phyloP scores from a whole-genome alignment of 2,797 vertebrate genomes.

The Cephalopachus bancanus region DNA sequence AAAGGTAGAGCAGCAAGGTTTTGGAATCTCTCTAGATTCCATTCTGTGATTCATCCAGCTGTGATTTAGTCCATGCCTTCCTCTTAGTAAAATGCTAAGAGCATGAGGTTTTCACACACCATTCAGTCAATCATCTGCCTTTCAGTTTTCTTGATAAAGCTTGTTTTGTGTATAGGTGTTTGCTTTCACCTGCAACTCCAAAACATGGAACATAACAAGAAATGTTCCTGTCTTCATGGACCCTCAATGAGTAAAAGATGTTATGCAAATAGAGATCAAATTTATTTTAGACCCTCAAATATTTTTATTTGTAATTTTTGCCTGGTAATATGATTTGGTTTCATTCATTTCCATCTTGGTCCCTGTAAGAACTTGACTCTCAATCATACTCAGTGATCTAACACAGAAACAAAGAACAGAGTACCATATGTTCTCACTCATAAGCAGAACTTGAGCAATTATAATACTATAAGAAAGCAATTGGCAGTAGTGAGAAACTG shows the following conservation, averaged over 20 bases:
- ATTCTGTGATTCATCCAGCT: not conserved
- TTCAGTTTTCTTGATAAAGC: not conserved
- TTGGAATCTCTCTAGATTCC: not conserved
- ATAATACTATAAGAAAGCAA: too few species aligned
- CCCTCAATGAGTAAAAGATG: not conserved
- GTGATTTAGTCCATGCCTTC: not conserved
- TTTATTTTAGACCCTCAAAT: not conserved
- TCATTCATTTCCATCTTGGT: not conserved
- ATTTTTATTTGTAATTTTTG: constrained; percentile 34
- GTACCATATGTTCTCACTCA: too few species aligned
- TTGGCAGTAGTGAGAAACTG: too few species aligned
- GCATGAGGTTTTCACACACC: not conserved
- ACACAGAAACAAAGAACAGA: too few species aligned
- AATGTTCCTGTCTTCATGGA: not conserved
- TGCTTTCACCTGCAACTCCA: not conserved
- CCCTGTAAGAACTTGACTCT: not conserved
- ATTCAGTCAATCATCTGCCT: not conserved
- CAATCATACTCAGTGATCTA: too few species aligned
- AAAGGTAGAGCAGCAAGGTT: not conserved
- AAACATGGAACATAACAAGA: not conserved
- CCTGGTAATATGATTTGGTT: constrained; percentile 23
- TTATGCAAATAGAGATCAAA: not conserved
- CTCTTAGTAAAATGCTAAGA: not conserved
- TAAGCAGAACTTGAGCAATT: too few species aligned
- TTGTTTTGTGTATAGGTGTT: not conserved